Percentiles rank a stretch among this genome's conserved stretches.
phyloP scores from a whole-genome alignment of 2,888 invertebrate species.

The Pollenia amentaria region DNA sequence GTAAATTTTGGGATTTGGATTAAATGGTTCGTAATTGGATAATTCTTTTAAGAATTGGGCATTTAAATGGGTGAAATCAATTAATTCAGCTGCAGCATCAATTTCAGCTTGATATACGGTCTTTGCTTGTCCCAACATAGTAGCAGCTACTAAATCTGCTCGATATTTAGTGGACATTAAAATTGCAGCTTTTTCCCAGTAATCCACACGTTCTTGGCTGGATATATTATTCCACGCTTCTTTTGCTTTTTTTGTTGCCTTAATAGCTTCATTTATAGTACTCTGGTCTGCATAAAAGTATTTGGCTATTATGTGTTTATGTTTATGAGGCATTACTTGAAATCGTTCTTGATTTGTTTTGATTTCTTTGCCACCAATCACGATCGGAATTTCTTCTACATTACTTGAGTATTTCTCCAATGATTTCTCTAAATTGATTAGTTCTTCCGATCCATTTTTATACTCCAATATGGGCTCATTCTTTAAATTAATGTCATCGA shows the following conservation, averaged over 20 bases:
- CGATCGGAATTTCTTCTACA: constrained; percentile 94
- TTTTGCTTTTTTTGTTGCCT: constrained; percentile 90
- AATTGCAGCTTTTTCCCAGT: constrained; percentile 94
- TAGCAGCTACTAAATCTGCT: constrained; percentile 94
- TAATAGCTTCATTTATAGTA: constrained; percentile 92
- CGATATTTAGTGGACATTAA: constrained; percentile 94
- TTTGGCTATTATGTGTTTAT: constrained; percentile 92
- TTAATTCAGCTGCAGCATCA: constrained; percentile 96
- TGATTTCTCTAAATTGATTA: constrained; percentile 89
- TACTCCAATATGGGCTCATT: constrained; percentile 93
- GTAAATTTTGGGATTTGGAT: constrained; percentile 88
- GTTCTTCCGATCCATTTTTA: constrained; percentile 91
- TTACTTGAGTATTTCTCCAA: constrained; percentile 87
- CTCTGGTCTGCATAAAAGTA: constrained; percentile 94
- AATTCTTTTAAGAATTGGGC: constrained; percentile 92
- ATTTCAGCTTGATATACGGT: constrained; percentile 98
- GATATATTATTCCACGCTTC: constrained; percentile 93
- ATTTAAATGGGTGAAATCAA: constrained; percentile 96
- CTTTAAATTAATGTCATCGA: constrained; percentile 88
- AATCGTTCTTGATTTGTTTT: constrained; percentile 89
- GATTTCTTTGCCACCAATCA: constrained; percentile 94
- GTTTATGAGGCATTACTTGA: constrained; percentile 95
- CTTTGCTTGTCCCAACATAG: constrained; percentile 98
- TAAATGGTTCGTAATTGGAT: constrained; percentile 94
- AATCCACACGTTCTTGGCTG: constrained; percentile 90